Conservation (phyloP, 2,113 vertebrate species). For the Athene noctua region DNA sequence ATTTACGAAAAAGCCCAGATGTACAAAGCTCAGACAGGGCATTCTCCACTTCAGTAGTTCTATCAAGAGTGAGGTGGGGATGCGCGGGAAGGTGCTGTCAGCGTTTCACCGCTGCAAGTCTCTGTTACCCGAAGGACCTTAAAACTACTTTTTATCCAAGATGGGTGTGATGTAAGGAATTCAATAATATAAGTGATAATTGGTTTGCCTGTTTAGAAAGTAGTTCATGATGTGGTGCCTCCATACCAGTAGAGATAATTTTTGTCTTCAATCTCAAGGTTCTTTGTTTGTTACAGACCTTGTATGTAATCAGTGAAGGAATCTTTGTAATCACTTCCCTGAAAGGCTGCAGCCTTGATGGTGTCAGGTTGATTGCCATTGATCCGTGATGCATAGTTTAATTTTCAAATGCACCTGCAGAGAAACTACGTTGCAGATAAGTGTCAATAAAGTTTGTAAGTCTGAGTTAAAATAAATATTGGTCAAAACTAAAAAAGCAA, state of each 20-base stretch:
- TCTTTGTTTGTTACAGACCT: neutral
- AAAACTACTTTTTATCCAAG: neutral
- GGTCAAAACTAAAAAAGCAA: neutral
- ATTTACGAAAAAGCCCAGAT: neutral
- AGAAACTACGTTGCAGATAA: neutral
- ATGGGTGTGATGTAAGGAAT: neutral
- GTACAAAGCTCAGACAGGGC: neutral
- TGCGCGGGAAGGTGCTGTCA: accelerated
- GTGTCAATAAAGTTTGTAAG: neutral
- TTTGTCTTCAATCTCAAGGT: neutral
- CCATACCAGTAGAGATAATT: neutral
- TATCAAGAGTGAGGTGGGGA: neutral
- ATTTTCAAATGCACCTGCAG: neutral
- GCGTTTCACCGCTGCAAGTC: accelerated
- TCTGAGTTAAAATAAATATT: neutral
- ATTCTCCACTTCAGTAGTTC: neutral
- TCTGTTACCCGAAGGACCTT: neutral
- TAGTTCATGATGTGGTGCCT: neutral
- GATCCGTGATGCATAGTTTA: neutral
- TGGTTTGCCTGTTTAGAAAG: neutral
- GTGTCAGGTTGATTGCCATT: neutral
- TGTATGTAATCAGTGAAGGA: neutral
- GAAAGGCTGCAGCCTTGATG: neutral
- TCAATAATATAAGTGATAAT: neutral
- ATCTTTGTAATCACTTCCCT: neutral